A percentile compares a stretch with the other conserved stretches of the same genome.
Conservation (phyloP, 2,113 vertebrate genomes). For the Desmodus rotundus region DNA sequence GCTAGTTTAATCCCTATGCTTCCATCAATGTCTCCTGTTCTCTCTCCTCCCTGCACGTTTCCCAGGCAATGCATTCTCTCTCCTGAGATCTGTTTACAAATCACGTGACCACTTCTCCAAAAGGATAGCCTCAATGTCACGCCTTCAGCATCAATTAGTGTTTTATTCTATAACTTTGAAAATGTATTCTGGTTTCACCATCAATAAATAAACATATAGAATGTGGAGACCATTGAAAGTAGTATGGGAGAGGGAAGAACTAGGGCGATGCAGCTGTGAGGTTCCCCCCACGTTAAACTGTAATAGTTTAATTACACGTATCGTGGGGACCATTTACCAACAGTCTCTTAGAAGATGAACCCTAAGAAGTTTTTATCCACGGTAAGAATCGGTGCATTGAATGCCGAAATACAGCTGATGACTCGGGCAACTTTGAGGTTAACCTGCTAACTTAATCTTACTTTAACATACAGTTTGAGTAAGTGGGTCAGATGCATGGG, state of each 20-base stretch:
- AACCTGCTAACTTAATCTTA: not conserved
- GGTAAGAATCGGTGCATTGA: not conserved
- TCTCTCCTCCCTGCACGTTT: too few relatives aligned
- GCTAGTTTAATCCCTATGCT: not conserved
- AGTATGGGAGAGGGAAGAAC: not conserved
- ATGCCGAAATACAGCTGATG: not conserved
- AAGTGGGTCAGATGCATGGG: too few relatives aligned
- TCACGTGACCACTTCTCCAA: not conserved
- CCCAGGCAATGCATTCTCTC: rapidly evolving
- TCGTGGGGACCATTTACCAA: not conserved
- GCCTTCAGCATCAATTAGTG: not conserved
- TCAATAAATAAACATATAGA: not conserved
- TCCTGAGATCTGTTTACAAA: not conserved
- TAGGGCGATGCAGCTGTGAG: not conserved
- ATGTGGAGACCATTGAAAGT: not conserved
- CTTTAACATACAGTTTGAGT: not conserved
- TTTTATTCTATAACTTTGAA: not conserved
- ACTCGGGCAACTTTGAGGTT: not conserved
- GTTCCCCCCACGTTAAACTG: not conserved
- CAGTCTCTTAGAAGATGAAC: not conserved
- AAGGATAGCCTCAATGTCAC: not conserved
- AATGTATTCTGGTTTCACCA: not conserved
- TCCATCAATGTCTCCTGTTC: not conserved
- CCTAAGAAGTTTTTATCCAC: not conserved
- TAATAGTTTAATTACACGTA: not conserved